Evolutionary conservation across 2,113 vertebrate species (phyloP), one percentile per base, ranked within the genome.

Genomic region (Arenaria interpres): DNA sequence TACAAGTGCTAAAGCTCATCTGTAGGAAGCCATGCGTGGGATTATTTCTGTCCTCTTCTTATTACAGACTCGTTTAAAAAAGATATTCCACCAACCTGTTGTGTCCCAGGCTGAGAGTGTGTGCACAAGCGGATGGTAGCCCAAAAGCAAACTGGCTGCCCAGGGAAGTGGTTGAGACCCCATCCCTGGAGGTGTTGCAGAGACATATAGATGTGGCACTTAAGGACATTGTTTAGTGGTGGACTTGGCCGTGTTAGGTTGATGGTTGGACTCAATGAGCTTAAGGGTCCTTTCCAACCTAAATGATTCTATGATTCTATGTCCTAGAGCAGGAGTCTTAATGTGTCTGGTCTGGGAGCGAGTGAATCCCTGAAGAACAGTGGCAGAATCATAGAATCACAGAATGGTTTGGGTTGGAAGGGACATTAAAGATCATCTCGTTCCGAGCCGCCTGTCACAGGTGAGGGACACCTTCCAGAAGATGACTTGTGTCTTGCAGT

Each of bases 21-120:
- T 90, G 90, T 23, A 80, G 68, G 82, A 85, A 85, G 68, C 28
- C 33, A 45, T 4, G 6, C 27, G 30, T 10, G 32, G 39, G 68
- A 59, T 92, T 93, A 72, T 89, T 94, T 95, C 85, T 90, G 85
- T 93, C 68, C 68, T 93, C 41, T 53, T 85, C 66, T 77, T 94
- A 51, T 64, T 92, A 71, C 76, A 95, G 69, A 32, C 32, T 64
- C 18, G 25, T 93, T 83, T 85, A 30, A 67, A 89, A 79, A 59
- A 75, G 71, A 14, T 33, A 39, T 50, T 89, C 71, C 77, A 37
- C 74, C 69, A 62, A 75, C 41, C 9, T 7, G 25, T 62, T 91
- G 67, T 75, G 66, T 90, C 28, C 46, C 48, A 64, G 80, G 45
- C 66, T 78, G 68, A 56, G 28, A 41, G 21, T 4, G 2, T 71